phyloP scores from a whole-genome alignment of 37 sponge, comb jelly and placozoan species.

The Halisarca cf. caerulea region DNA sequence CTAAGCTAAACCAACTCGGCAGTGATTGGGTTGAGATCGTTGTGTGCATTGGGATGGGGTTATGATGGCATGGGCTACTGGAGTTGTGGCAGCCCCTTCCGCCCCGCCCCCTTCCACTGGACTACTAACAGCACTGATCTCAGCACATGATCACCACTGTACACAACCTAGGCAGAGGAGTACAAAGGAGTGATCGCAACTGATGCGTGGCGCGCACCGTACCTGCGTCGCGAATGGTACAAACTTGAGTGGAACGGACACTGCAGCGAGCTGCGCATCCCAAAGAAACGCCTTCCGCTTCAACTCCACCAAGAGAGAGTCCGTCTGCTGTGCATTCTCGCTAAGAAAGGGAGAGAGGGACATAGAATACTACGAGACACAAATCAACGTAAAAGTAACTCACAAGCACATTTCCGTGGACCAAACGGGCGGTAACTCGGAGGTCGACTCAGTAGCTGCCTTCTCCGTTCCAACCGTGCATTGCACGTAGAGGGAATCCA shows the following conservation, averaged over 20 bases:
- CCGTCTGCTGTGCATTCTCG: background rate
- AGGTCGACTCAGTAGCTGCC: background rate
- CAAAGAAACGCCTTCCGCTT: slow-evolving; percentile 5
- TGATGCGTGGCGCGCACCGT: too few species aligned
- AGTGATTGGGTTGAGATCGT: too few species aligned
- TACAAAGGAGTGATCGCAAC: too few species aligned
- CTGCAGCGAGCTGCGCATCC: background rate
- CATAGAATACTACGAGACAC: background rate
- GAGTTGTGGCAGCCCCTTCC: too few species aligned
- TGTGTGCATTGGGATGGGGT: too few species aligned
- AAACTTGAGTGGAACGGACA: slow-evolving; percentile 15
- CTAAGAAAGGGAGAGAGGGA: background rate
- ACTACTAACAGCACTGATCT: too few species aligned
- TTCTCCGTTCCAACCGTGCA: slow-evolving; percentile 1
- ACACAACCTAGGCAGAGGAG: too few species aligned
- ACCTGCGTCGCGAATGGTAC: slow-evolving; percentile 15
- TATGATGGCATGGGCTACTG: too few species aligned
- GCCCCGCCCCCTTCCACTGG: too few species aligned
- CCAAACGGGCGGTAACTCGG: background rate
- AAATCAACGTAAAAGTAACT: background rate
- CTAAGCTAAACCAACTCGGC: too few species aligned
- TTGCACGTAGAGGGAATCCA: slow-evolving; percentile 7
- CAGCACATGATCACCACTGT: too few species aligned
- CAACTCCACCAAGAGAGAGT: background rate
- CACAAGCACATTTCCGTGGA: slow-evolving; percentile 14